Evolutionary conservation across 2,797 vertebrate species (phyloP), one percentile per base, ranked within the genome.

Genomic region (Manis pentadactyla): DNA sequence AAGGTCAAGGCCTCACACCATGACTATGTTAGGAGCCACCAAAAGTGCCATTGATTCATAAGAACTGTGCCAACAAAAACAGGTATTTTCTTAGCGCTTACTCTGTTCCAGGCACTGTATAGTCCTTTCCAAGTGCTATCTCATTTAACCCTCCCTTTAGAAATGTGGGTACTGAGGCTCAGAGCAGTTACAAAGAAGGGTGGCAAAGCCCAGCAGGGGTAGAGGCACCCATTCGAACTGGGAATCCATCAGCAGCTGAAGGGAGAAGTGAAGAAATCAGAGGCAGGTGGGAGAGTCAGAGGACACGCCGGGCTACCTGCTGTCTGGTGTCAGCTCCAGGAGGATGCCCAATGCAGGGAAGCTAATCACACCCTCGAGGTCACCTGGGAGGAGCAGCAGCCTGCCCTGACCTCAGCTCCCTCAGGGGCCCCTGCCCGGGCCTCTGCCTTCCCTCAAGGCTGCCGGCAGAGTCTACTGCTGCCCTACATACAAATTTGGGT

Each of bases 31-130:
- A 17, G 18, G n/a, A 3, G 13, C 4, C 29, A 9, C 15, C 37
- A 4, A 61, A 61, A 31, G 46, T 2, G 0, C 17, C 2, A 5
- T 0, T 0, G 0, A 15, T 5, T 1, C 7, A 7, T 5, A 27
- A 39, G 64, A 69, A 29, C 18, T 4, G 0, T 4, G 4, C 10
- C 14, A 42, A 37, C 29, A 2, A 15, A 51, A 8, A 4, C 25
- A 5, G n/a, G 37, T 15, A 21, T 23, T 89, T 88, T 7, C 59
- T 11, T 61, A 69, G 42, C 0, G 0, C 31, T 27, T 39, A 9
- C 14, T 31, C 63, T 19, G n/a, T 5, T 9, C 39, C 37, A 15
- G 19, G 31, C 23, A 3, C 21, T 4, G 4, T 1, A 0, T 1
- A 5, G 59, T 19, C 64, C 53, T 66, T 51, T 12, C 73, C 19